These are phyloP conservation scores for Gordius sp. DNA, from an alignment of 2,888 invertebrate species.

Conservation along the genomic window DNA sequence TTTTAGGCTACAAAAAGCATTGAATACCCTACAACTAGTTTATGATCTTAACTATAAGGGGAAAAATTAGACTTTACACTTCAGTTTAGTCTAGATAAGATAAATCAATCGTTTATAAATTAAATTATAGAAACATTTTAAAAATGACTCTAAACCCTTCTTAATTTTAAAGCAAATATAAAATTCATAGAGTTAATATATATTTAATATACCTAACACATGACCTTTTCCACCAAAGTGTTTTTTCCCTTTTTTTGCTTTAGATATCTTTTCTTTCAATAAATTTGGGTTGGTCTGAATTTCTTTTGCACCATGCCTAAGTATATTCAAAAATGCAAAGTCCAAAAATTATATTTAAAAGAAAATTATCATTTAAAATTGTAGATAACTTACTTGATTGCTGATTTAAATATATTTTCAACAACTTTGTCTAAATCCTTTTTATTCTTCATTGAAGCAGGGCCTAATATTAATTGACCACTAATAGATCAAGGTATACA, in stretches of 20 bases:
- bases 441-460: neutral
- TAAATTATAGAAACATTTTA: no score
- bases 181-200: neutral
- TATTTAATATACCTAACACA: neutral
- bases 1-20: no score
- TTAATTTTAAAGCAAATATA: no score
- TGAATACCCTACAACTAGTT: no score
- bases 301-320: slow-evolving; percentile 5
- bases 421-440: neutral
- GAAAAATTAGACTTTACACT: no score
- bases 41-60: no score
- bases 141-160: no score
- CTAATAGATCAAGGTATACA: neutral
- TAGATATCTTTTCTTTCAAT: neutral
- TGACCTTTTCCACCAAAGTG: neutral
- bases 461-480: slow-evolving; percentile 7
- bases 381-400: no score
- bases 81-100: no score
- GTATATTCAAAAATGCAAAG: neutral
- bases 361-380: no score
- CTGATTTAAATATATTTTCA: slow-evolving; percentile 5
- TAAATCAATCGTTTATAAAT: no score
- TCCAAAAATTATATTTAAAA: neutral
- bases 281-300: neutral
- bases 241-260: neutral